Percentiles rank a stretch among this genome's conserved stretches.
These are phyloP conservation scores for Dermatemys mawii DNA, from an alignment of 2,113 vertebrate genomes.

Conservation along the genomic window DNA sequence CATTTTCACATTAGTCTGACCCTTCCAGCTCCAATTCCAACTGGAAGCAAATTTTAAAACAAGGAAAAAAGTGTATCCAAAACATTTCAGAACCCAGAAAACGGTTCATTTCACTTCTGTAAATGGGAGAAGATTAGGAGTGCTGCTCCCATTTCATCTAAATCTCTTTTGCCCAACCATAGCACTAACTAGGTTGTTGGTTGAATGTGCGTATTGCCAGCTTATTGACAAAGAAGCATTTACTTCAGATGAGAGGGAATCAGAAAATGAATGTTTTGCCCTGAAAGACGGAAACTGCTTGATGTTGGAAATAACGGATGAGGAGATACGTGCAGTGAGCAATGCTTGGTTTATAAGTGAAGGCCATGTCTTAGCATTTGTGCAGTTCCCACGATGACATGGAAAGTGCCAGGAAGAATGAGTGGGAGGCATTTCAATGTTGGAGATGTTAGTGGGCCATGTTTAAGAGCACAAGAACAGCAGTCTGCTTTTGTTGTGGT, in stretches of 20 bases:
- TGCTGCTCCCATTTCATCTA: not conserved
- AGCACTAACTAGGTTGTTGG: not conserved
- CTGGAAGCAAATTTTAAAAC: not conserved
- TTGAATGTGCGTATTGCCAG: not conserved
- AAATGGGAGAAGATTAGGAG: not conserved
- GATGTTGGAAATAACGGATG: constrained; percentile 20
- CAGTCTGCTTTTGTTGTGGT: constrained; percentile 45
- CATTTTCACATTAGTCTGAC: not conserved
- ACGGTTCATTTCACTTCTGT: not conserved
- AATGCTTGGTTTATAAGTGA: constrained; percentile 4
- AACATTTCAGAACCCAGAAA: not conserved
- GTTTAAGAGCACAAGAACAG: constrained; percentile 27
- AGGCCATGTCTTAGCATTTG: not conserved
- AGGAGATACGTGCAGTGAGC: constrained; percentile 43
- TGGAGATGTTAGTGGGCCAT: not conserved
- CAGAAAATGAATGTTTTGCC: not conserved
- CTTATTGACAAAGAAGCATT: not conserved
- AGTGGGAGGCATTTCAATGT: not conserved
- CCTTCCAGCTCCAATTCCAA: not conserved
- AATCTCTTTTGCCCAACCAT: not conserved
- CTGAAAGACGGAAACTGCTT: constrained; percentile 21
- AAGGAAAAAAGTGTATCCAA: not conserved
- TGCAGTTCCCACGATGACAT: constrained; percentile 27
- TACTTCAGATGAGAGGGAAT: not conserved
- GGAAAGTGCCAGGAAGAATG: constrained; percentile 14